A percentile compares a stretch with the other conserved stretches of the same genome.
Evolutionary conservation across 1,140 invertebrate genomes (phyloP).

Genomic region (Diabrotica virgifera): DNA sequence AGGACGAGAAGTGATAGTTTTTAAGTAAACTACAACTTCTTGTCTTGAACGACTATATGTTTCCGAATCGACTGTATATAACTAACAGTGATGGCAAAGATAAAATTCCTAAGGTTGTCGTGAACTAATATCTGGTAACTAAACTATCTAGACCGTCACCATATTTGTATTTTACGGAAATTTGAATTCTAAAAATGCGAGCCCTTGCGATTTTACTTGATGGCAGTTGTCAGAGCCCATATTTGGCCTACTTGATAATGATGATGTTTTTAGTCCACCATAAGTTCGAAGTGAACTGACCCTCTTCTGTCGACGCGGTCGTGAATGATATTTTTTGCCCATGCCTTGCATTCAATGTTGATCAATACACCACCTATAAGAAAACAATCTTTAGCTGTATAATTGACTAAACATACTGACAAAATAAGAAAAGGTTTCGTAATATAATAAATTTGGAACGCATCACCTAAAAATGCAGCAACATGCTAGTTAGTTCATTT

Average conservation of each 20-base stretch:
- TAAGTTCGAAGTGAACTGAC: conserved; percentile 92
- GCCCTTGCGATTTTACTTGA: conserved; percentile 14
- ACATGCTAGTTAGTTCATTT: too few relatives aligned
- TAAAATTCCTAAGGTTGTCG: conserved; percentile 25
- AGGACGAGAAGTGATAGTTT: neutral
- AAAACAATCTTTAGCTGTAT: too few relatives aligned
- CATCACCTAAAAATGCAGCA: too few relatives aligned
- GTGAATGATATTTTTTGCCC: conserved; percentile 89
- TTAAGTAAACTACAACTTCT: neutral
- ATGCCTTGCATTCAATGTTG: conserved; percentile 95
- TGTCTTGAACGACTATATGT: conserved; percentile 7
- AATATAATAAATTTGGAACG: too few relatives aligned
- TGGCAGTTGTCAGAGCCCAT: conserved; percentile 41
- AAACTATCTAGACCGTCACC: conserved; percentile 42
- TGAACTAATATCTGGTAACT: conserved; percentile 34
- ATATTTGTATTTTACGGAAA: conserved; percentile 18
- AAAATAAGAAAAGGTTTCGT: too few relatives aligned
- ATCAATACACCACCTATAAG: conserved; percentile 77
- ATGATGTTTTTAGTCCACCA: conserved; percentile 75
- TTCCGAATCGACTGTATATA: conserved; percentile 5
- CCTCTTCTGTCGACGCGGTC: conserved; percentile 84
- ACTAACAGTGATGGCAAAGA: conserved; percentile 22
- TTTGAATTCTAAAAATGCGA: conserved; percentile 18
- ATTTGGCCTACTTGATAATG: conserved; percentile 5
- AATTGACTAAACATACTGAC: too few relatives aligned